Base-by-base conservation (phyloP, 1,140 invertebrate genomes). In the Steinernema khuongi region DNA sequence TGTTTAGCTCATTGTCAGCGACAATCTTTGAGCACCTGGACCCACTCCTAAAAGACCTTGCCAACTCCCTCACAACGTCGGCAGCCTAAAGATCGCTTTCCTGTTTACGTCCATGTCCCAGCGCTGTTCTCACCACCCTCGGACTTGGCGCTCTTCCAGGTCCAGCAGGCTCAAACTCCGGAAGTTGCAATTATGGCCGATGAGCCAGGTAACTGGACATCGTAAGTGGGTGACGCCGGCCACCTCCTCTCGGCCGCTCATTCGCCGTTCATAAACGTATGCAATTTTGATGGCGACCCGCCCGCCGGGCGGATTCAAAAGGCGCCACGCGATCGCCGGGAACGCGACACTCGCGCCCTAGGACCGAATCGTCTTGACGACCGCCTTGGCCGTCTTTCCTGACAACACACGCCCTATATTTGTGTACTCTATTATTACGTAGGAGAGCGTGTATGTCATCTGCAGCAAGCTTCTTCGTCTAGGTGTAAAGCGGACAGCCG, bases 231-330 rank as follows among this genome's bases (percentile, higher is more conserved):
- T n/a, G 36, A 41, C 14, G 14, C 50, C 14, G 19, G 14, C 50
- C 26, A 41, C 7, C 36, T 2, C 50, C 7, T 22, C 14, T 14
- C 22, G 11, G 4, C 50, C 7, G 14, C 19, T 60, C 50, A 60
- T 60, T 60, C 50, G 50, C 14, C 26, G 50, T 60, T 60, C 50
- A 60, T 60, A 60, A 60, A 60, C 50, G 50, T 60, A 60, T 60
- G 50, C 50, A 60, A 60, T 60, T 60, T 60, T n/a, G 26, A 60
- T 60, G 50, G 50, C 50, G 50, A 60, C 50, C 50, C 50, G 50
- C 50, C 50, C 50, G 50, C 50, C 50, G 7, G 50, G 22, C 50
- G 50, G 26, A 60, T 60, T 60, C 50, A 60, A 60, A 60, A 60
- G 50, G 50, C 50, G 50, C 50, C 50, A 11, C 14, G 50, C 50